These are phyloP conservation scores for Coracopsis vasa DNA, from an alignment of 2,113 vertebrate genomes.

Conservation along the genomic window DNA sequence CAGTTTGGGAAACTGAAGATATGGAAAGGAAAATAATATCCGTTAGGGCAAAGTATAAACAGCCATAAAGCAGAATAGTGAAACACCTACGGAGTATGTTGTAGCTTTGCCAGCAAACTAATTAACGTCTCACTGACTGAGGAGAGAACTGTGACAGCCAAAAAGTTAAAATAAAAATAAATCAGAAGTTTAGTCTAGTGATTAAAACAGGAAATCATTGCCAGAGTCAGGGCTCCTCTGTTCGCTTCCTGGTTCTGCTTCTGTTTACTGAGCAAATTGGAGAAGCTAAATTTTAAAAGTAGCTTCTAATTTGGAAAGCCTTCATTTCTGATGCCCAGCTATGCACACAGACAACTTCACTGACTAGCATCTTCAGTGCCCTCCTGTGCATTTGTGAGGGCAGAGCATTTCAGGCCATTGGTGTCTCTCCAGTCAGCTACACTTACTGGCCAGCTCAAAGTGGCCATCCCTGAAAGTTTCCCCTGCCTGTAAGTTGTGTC, in stretches of 20 bases:
- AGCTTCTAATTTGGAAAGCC: background rate
- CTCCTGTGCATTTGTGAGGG: background rate
- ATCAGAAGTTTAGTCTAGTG: slow-evolving; percentile 32
- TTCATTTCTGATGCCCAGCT: background rate
- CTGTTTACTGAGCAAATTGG: background rate
- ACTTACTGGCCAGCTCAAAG: background rate
- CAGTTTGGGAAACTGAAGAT: slow-evolving; percentile 31
- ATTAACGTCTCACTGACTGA: slow-evolving; percentile 10
- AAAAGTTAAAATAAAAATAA: slow-evolving; percentile 55
- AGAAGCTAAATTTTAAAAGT: background rate
- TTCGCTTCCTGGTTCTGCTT: slow-evolving; percentile 32
- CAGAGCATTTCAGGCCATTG: background rate
- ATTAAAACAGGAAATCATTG: slow-evolving; percentile 22
- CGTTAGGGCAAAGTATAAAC: background rate
- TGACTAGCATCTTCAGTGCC: background rate
- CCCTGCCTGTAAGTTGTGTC: background rate
- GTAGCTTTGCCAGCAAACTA: slow-evolving; percentile 25
- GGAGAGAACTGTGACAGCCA: background rate
- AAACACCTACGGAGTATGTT: slow-evolving; percentile 36
- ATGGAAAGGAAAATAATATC: background rate
- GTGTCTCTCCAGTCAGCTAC: background rate
- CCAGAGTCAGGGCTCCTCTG: background rate
- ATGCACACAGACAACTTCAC: background rate
- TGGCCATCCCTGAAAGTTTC: background rate
- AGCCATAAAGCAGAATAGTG: slow-evolving; percentile 5